Evolutionary conservation across 2,888 invertebrate genomes (phyloP).

Genomic region (Habrosyne pyritoides): DNA sequence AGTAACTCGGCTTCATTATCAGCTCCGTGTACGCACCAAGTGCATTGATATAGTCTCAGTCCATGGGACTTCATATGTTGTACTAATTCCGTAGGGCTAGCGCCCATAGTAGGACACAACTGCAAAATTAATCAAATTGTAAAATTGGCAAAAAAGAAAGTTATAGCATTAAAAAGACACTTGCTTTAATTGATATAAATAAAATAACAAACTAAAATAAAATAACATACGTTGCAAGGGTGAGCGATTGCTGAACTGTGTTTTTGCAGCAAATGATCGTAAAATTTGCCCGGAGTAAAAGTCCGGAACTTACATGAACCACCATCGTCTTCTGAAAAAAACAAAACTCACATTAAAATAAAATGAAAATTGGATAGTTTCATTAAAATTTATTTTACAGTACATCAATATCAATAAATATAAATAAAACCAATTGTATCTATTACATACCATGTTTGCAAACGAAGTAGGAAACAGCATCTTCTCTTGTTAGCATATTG

Average conservation of each 20-base stretch:
- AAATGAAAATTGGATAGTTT: neutral
- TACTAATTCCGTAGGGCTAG: constrained; percentile 52
- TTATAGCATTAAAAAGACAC: neutral
- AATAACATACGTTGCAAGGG: constrained; percentile 59
- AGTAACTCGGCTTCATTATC: constrained; percentile 62
- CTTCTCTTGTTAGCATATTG: constrained; percentile 51
- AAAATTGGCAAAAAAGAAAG: too few species aligned
- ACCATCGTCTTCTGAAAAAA: constrained; percentile 21
- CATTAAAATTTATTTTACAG: too few species aligned
- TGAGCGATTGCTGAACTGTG: constrained; percentile 43
- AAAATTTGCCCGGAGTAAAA: constrained; percentile 61
- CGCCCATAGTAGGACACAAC: constrained; percentile 45
- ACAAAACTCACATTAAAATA: constrained; percentile 2
- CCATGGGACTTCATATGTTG: constrained; percentile 66
- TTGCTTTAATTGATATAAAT: neutral
- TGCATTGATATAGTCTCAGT: constrained; percentile 71
- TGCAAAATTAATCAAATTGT: constrained; percentile 34
- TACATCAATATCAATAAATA: neutral
- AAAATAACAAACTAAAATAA: constrained; percentile 10
- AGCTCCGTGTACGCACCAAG: constrained; percentile 69
- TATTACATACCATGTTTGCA: constrained; percentile 56
- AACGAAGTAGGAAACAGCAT: constrained; percentile 61
- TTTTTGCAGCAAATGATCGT: constrained; percentile 56
- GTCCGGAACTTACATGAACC: constrained; percentile 58
- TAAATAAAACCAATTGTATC: neutral